Percentiles rank a stretch among this genome's conserved stretches.
Conservation (phyloP, 2,888 invertebrate species). For the Molorchus minor region DNA sequence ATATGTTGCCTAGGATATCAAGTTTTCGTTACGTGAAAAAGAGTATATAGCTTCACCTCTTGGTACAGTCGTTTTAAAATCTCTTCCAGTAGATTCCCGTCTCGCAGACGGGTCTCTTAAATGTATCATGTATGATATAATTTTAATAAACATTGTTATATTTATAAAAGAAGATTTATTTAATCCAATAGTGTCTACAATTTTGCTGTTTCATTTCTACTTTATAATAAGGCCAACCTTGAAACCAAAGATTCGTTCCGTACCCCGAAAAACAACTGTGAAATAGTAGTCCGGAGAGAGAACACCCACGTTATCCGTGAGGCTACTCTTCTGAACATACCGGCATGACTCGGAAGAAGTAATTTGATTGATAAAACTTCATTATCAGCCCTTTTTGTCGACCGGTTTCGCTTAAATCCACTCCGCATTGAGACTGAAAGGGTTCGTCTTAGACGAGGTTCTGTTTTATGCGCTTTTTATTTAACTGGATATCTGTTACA, state of each 20-base stretch:
- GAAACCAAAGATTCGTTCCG: conserved; percentile 50
- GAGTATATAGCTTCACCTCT: too few species aligned
- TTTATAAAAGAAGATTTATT: too few species aligned
- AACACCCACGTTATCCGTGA: conserved; percentile 49
- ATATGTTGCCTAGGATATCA: too few species aligned
- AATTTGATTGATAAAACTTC: conserved; percentile 58
- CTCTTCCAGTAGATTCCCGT: too few species aligned
- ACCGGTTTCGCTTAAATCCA: conserved; percentile 43
- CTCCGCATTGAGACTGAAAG: conserved; percentile 42
- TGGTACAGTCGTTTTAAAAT: too few species aligned
- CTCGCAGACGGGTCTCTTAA: too few species aligned
- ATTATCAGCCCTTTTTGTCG: conserved; percentile 46
- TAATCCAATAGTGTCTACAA: too few species aligned
- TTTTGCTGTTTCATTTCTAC: conserved; percentile 34
- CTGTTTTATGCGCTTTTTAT: conserved; percentile 34
- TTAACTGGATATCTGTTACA: conserved; percentile 47
- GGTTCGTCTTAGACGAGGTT: conserved; percentile 39
- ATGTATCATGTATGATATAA: too few species aligned
- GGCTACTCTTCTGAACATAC: conserved; percentile 43
- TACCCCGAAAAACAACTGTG: conserved; percentile 53
- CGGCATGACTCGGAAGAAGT: conserved; percentile 54
- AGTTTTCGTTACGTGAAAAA: too few species aligned
- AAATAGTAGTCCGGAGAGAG: conserved; percentile 44
- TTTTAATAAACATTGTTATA: too few species aligned
- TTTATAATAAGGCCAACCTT: conserved; percentile 29